Base-by-base conservation (phyloP, 2,888 invertebrate species). In the Rhynchonema sp. region DNA sequence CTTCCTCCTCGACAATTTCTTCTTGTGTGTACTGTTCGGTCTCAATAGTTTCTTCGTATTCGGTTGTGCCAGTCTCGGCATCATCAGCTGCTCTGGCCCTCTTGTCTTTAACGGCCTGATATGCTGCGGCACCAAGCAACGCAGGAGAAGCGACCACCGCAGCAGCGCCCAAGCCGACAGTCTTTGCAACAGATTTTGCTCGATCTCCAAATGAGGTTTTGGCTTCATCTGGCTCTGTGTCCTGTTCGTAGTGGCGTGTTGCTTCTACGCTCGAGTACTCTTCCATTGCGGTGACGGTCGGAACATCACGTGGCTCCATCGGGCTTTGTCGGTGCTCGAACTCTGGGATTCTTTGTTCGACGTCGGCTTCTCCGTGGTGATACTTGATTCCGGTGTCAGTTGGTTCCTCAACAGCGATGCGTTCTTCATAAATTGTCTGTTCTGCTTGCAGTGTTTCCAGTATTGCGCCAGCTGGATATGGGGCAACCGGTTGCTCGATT, bases 161-260 rank as follows among this genome's bases (percentile, higher is more conserved):
- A 26, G 59, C 59, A 28, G 63, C 64, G 22, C 64, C 60, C 56
- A 57, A 57, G n/a, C 61, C 62, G 1, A 64, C 60, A 13, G 52
- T 60, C 58, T 62, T 63, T 13, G 63, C 63, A 6, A 58, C 27
- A 17, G 49, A 49, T n/a, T 49, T 49, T 23, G n/a, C 20, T 49
- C 49, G 49, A 6, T 49, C 13, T 3, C 49, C n/a, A 49, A 49
- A 49, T 49, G 49, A 49, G 20, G 49, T 17, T 49, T 23, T 3
- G 9, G 9, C 23, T 49, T 38, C 38, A 38, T 9, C 38, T 38
- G 9, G 13, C 9, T 38, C 9, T 13, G 9, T 9, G 13, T 38
- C 38, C 38, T 38, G 38, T 38, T 38, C 38, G 20, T 38, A 20
- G 9, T 38, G 13, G 38, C 20, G 20, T 38, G 38, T 38, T 9